Evolutionary conservation across 1,140 invertebrate genomes (phyloP), one percentile per base, ranked within the genome.

Genomic region (Chironomus striatipennis): DNA sequence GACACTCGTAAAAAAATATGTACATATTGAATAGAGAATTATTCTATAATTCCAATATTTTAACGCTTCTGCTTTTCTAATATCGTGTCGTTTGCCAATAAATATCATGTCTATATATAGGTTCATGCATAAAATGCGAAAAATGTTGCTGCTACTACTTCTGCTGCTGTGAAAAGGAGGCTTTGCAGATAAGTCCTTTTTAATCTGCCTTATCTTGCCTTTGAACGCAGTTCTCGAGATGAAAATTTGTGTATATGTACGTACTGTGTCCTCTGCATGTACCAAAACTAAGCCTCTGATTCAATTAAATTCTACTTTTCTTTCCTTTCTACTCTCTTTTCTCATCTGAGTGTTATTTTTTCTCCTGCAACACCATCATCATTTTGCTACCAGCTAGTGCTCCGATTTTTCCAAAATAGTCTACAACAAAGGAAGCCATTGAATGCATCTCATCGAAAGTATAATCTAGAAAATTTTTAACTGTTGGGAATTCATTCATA

Each of bases 121-220:
- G 24, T 34, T 34, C 24, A 57, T 57, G 47, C 47, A 5, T 57
- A n/a, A 57, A 57, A 57, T 57, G 47, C 47, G 12, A n/a, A n/a
- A 57, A 57, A 57, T 57, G 47, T 10, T 12, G 5, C 47, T 57
- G 12, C 47, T 12, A 57, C 47, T 9, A 4, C 8, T 10, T 1
- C 43, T 15, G 18, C 20, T 15, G 9, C 17, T 70, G 9, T 70
- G 17, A 70, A 70, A 70, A 70, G 65, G 18, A 17, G 65, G 65
- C 20, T 70, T 70, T 70, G 17, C 17, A 20, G 65, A 70, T 70
- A 70, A 70, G 65, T 21, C 65, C 65, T 9, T 70, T 20, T 70
- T 70, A 70, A 70, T 70, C 65, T 70, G 65, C 10, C 65, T 70
- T 70, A 70, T 70, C 65, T 70, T 70, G 47, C 65, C 65, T 70